phyloP scores from a whole-genome alignment of 2,797 vertebrate genomes.

The Lacerta agilis region DNA sequence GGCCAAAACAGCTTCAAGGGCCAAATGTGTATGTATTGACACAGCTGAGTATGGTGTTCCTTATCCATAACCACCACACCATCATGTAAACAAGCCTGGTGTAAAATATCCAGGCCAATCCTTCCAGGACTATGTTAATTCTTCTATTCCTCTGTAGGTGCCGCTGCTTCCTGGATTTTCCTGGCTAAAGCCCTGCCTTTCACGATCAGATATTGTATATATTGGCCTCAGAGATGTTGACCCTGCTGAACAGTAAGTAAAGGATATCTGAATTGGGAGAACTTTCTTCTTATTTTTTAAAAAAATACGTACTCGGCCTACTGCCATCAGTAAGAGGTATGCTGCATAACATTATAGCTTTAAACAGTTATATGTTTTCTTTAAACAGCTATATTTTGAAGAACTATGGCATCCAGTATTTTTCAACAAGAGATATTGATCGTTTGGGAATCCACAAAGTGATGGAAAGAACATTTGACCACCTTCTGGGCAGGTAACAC shows the following conservation, averaged over 20 bases:
- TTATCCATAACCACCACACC: too few species aligned
- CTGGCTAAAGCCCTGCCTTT: constrained; percentile 93
- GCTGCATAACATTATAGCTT: not conserved
- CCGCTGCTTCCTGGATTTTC: constrained; percentile 93
- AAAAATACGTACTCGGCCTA: not conserved
- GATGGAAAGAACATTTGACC: constrained; percentile 94
- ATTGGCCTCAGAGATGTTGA: constrained; percentile 95
- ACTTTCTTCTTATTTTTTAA: not conserved
- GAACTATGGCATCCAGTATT: constrained; percentile 92
- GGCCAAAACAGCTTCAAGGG: too few species aligned
- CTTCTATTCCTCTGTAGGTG: constrained; percentile 78
- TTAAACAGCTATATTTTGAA: constrained; percentile 90
- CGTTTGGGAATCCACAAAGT: constrained; percentile 94
- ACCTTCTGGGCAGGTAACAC: constrained; percentile 88
- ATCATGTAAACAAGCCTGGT: too few species aligned
- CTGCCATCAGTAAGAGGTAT: not conserved
- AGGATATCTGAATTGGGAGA: not conserved
- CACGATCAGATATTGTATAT: constrained; percentile 90
- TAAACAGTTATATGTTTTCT: constrained; percentile 15
- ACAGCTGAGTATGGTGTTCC: not conserved
- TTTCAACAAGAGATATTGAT: constrained; percentile 97
- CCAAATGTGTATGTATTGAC: not conserved
- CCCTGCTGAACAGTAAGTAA: constrained; percentile 92
- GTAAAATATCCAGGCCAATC: not conserved
- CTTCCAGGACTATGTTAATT: not conserved